Conservation (phyloP, 2,113 vertebrate species). For the Clarias magur region DNA sequence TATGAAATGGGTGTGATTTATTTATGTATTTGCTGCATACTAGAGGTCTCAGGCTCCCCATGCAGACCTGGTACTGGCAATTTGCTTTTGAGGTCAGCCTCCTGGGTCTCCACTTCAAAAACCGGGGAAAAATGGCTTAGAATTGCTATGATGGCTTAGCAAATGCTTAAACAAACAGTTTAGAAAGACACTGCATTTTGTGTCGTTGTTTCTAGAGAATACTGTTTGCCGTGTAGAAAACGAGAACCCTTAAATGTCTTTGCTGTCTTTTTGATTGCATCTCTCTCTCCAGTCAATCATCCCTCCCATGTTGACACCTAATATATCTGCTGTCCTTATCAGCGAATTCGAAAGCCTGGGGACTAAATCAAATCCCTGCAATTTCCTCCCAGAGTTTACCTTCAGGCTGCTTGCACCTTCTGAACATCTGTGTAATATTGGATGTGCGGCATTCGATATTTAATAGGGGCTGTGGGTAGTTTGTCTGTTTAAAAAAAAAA, state of each 20-base stretch:
- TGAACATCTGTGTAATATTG: conserved; percentile 25
- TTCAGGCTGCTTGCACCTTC: conserved; percentile 2
- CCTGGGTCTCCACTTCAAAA: conserved; percentile 15
- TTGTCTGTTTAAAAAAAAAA: not conserved
- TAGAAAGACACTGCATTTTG: conserved; percentile 8
- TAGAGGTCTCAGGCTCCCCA: conserved; percentile 8
- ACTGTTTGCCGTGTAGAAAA: conserved; percentile 14
- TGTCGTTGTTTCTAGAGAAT: conserved; percentile 1
- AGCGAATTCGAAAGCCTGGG: conserved; percentile 37
- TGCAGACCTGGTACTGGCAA: conserved; percentile 10
- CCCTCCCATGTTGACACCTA: conserved; percentile 48
- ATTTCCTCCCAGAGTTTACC: conserved; percentile 40
- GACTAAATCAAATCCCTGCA: conserved; percentile 48
- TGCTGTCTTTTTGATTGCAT: conserved; percentile 41
- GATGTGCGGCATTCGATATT: conserved; percentile 12
- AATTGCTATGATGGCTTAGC: conserved; percentile 16
- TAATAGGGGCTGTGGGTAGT: not conserved
- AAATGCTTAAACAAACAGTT: conserved; percentile 29
- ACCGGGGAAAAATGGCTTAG: not conserved
- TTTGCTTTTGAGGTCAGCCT: conserved; percentile 28
- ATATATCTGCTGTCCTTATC: conserved; percentile 45
- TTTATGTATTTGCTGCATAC: conserved; percentile 30
- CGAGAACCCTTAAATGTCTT: conserved; percentile 22
- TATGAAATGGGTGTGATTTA: conserved; percentile 37
- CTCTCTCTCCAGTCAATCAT: conserved; percentile 37